Evolutionary conservation across 2,113 vertebrate genomes (phyloP).

Genomic region (Ariopsis seemanni): DNA sequence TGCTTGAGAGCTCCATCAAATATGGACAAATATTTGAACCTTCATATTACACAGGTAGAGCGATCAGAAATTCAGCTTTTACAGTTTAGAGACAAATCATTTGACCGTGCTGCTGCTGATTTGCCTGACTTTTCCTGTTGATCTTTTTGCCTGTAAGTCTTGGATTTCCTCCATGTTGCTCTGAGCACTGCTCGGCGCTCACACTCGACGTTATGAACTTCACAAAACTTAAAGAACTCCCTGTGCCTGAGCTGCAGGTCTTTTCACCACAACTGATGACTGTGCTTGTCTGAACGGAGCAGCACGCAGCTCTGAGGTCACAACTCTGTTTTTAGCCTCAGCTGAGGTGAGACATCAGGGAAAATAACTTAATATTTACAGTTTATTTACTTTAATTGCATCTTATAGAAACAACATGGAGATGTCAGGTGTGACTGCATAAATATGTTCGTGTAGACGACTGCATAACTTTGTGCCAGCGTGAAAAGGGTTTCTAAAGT

Average conservation of each 20-base stretch:
- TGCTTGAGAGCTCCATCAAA: neutral
- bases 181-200: neutral
- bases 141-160: neutral
- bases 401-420: conserved; percentile 11
- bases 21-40: neutral
- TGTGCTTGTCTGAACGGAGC: conserved; percentile 11
- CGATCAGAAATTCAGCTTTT: neutral
- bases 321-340: conserved; percentile 9
- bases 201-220: neutral
- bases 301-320: neutral
- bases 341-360: conserved; percentile 11
- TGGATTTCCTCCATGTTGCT: neutral
- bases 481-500: neutral
- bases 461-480: neutral
- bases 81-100: neutral
- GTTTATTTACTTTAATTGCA: conserved; percentile 12
- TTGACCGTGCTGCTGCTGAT: neutral
- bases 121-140: neutral
- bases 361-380: conserved; percentile 19
- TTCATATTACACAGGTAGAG: neutral
- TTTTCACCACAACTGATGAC: conserved; percentile 12
- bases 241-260: conserved; percentile 1
- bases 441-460: neutral
- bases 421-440: neutral
- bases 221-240: neutral